These are phyloP conservation scores for Agelas oroides DNA, from an alignment of 37 sponge, comb jelly and placozoan species.

Conservation along the genomic window DNA sequence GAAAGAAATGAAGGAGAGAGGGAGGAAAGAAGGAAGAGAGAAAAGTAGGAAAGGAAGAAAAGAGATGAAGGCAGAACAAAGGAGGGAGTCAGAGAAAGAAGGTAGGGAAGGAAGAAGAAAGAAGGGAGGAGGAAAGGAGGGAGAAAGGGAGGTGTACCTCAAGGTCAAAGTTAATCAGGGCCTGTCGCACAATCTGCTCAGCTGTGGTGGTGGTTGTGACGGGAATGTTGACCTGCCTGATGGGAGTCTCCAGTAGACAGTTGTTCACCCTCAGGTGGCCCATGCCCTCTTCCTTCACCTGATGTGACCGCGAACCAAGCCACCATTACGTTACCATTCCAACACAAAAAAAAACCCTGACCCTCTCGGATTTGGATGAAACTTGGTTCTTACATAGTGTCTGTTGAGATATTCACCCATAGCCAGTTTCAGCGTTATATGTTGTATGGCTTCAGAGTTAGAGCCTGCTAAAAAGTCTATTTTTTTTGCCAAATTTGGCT, in stretches of 20 bases:
- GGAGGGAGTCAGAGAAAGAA: background rate
- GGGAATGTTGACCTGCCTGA: slow-evolving; percentile 5
- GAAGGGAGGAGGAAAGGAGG: background rate
- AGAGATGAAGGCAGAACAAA: background rate
- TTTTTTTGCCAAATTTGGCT: no score
- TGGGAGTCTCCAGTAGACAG: slow-evolving; percentile 8
- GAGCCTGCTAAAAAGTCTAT: no score
- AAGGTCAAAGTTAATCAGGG: slow-evolving; percentile 14
- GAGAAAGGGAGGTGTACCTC: slow-evolving; percentile 6
- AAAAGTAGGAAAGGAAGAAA: background rate
- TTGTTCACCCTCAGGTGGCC: slow-evolving; percentile 4
- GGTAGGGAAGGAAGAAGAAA: background rate
- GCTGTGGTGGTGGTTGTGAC: background rate
- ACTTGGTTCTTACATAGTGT: no score
- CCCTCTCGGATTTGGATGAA: no score
- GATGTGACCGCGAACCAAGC: no score
- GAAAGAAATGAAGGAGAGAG: no score
- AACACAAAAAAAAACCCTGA: no score
- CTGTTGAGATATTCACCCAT: no score
- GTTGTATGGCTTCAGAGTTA: no score
- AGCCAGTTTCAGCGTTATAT: no score
- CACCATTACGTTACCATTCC: no score
- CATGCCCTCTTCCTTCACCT: background rate
- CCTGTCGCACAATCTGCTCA: slow-evolving; percentile 2
- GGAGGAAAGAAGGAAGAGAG: background rate